Evolutionary conservation across 1,140 invertebrate species (phyloP), one percentile per base, ranked within the genome.

Genomic region (Aradophagus sp.): DNA sequence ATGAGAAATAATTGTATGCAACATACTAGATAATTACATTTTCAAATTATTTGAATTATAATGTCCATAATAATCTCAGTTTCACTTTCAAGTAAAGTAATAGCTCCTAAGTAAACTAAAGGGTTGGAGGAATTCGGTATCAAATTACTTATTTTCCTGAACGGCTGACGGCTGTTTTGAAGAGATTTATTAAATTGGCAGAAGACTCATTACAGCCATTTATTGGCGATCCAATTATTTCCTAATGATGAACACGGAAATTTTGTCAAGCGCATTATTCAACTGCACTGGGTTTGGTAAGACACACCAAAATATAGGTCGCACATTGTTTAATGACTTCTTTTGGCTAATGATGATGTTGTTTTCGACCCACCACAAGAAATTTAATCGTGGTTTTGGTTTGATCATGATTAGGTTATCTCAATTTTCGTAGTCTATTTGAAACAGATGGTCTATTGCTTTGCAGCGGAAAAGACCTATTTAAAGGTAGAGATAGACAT

Each of bases 141-240:
- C 55, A 17, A 29, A 20, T 32, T 48, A 32, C 44, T 26, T 41
- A 48, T 56, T 41, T 45, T 14, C 36, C 31, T 27, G 19, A 36
- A 31, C 19, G 27, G 44, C 44, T 61, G 19, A 27, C 12, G 56
- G 36, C 35, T 47, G 26, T 39, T 61, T 61, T 41, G 7, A 3
- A 26, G 14, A 14, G 44, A 8, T 34, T 48, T 61, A 41, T 41
- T 42, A 20, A 61, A 61, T 41, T 48, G 16, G 14, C 13, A 29
- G 10, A 5, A 15, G 32, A 17, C 15, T 44, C 26, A 23, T 12
- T 27, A 11, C 15, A 16, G 16, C 16, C 31, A 42, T 36, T 29
- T 44, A 45, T 52, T 62, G 38, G 34, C 27, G 23, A 36, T 44
- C 26, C 45, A 62, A 62, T 62, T 52, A 62, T 44, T 52, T n/a